Evolutionary conservation across 2,888 invertebrate genomes (phyloP), one percentile per base, ranked within the genome.

Genomic region (Bedellia somnulentella): DNA sequence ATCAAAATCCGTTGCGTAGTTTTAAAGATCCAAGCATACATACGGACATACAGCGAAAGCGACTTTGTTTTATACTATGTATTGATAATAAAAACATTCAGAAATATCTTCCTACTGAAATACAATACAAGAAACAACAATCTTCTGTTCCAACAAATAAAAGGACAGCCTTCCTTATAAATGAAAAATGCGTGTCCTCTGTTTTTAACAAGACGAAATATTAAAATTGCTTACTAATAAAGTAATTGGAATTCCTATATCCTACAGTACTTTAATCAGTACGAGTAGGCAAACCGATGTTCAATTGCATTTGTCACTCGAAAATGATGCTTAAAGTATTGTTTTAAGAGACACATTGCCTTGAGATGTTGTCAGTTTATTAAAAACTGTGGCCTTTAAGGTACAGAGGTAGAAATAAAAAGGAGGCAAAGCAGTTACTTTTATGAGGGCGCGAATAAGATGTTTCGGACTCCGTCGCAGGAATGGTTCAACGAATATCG

Each of bases 401-500:
- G 71, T 71, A 73, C 57, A 61, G 61, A 57, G 59, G 66, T 57
- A 61, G 70, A 71, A 70, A 75, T 73, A 73, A 73, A 75, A 73
- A 73, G 67, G 67, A 68, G 61, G 53, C 68, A 60, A 70, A 67
- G 70, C 70, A 71, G 75, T 75, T 73, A 73, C 75, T 71, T 75
- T 73, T 75, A 75, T 73, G 75, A 73, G 75, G 70, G 73, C 75
- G 75, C 67, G 75, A 75, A 75, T 73, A 75, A 75, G 73, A 73
- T 73, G 73, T 73, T 73, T 73, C 63, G 68, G 68, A 71, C 66
- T 66, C 58, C 56, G 62, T 62, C 66, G 66, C 57, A 68, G 59
- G 68, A 70, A 75, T 71, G 71, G 61, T 59, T 6, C 9, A 47
- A 46, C 32, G 33, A 45, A 40, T 49, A 10, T 18, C 18, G 17